Conservation (phyloP, 2,888 invertebrate genomes). For the Cordilura impudica region DNA sequence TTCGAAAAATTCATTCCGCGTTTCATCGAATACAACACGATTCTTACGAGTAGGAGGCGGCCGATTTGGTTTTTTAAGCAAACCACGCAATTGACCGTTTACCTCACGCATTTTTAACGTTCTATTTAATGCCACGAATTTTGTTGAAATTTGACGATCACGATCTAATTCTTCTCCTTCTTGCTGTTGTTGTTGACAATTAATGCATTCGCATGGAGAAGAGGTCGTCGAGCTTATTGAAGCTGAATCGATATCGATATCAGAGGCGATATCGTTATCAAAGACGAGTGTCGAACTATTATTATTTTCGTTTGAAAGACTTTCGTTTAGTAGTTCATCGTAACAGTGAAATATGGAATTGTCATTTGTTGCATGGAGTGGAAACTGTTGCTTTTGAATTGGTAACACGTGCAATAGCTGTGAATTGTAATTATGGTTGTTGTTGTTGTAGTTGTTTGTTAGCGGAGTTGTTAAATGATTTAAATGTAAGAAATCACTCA, state of each 20-base stretch:
- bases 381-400: conserved; percentile 17
- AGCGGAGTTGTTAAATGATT: conserved; percentile 28
- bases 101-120: conserved; percentile 77
- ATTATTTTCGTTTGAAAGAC: background rate
- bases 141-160: conserved; percentile 4
- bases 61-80: conserved; percentile 87
- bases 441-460: conserved; percentile 19
- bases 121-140: conserved; percentile 1
- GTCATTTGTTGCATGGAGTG: conserved; percentile 34
- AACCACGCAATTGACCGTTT: conserved; percentile 77
- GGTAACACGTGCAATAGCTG: conserved; percentile 28
- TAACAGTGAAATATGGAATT: conserved; percentile 38
- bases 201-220: conserved; percentile 48
- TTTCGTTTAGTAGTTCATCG: conserved; percentile 46
- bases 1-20: conserved; percentile 93
- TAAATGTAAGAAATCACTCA: conserved; percentile 67
- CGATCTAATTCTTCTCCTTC: conserved; percentile 15
- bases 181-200: conserved; percentile 51
- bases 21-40: conserved; percentile 92
- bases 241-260: conserved; percentile 31
- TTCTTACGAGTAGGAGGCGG: conserved; percentile 84
- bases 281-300: background rate
- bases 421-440: conserved; percentile 34
- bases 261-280: background rate
- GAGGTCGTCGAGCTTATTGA: conserved; percentile 52